A percentile compares a stretch with the other conserved stretches of the same genome.
These are phyloP conservation scores for Ips typographus DNA, from an alignment of 1,140 invertebrate genomes.

Conservation along the genomic window DNA sequence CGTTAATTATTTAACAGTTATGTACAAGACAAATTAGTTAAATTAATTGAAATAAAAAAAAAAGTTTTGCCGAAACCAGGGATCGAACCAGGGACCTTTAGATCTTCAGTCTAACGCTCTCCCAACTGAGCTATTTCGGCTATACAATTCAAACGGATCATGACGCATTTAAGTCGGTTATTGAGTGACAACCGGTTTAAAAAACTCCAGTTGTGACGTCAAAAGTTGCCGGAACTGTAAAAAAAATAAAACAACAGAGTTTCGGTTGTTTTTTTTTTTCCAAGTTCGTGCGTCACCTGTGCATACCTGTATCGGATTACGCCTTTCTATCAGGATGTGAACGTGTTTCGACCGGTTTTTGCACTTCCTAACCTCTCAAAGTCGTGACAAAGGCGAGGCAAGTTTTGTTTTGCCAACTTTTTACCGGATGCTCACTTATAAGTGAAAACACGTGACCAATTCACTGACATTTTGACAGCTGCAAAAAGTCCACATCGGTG, in stretches of 20 bases:
- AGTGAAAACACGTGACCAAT: no score
- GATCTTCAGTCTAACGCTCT: constrained; percentile 77
- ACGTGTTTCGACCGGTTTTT: neutral
- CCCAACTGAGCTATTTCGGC: constrained; percentile 78
- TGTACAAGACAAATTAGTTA: no score
- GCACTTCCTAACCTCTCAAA: neutral
- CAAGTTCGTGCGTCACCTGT: no score
- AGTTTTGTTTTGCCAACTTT: neutral
- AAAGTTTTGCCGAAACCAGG: constrained; percentile 23
- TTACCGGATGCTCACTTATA: no score
- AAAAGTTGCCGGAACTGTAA: neutral
- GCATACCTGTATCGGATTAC: no score
- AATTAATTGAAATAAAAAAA: neutral
- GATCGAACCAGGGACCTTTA: constrained; percentile 78
- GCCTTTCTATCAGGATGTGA: constrained; percentile 9
- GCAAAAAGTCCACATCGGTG: no score
- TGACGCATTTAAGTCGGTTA: neutral
- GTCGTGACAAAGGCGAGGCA: neutral
- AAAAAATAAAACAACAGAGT: neutral
- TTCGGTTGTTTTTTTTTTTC: neutral
- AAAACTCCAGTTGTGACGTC: neutral
- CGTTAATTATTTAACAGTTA: no score
- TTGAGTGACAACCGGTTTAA: no score
- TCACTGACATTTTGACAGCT: no score
- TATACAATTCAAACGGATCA: neutral